Evolutionary conservation across 2,797 vertebrate species (phyloP), one percentile per base, ranked within the genome.

Genomic region (Leptodactylus fallax): DNA sequence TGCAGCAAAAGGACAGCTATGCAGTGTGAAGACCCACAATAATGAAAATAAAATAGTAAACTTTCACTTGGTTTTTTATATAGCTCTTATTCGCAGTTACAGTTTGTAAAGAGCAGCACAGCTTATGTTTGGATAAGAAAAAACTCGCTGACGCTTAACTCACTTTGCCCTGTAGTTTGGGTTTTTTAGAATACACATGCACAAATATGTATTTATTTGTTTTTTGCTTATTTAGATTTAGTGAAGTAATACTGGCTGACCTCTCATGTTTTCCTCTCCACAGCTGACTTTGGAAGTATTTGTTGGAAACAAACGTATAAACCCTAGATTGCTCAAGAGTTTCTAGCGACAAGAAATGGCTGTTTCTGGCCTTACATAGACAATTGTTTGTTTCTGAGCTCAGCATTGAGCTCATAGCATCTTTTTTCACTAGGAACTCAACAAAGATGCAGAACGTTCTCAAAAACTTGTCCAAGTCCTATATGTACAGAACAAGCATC

Each of bases 241-340:
- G 55, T 65, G 17, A 76, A 63, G 83, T 53, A 65, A 65, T 76
- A 58, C 53, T 77, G 83, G 72, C 83, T 85, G 83, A 85, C 14
- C 55, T 27, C 8, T 85, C 83, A 0, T 74, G 19, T 45, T 63
- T 27, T 47, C 12, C 21, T 69, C 65, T 58, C 61, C 77, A n/a
- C 76, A 80, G 72, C 45, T 85, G 55, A 63, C 69, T 19, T 71
- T 84, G 53, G 55, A 49, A 76, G 53, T 74, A 58, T 71, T 85
- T 85, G n/a, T 85, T 86, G 74, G 74, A 86, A 85, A 55, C n/a
- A 56, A 79, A 85, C 61, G 12, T 17, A 67, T 65, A 85, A 78
- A 85, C 83, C 55, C 45, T 19, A 53, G 71, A 76, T 85, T 85
- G 72, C n/a, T 23, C 47, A 85, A 76, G 7, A 63, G 7, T 4